These are phyloP conservation scores for Odontamblyopus lacepedii DNA, from an alignment of 2,797 vertebrate genomes.

Conservation along the genomic window DNA sequence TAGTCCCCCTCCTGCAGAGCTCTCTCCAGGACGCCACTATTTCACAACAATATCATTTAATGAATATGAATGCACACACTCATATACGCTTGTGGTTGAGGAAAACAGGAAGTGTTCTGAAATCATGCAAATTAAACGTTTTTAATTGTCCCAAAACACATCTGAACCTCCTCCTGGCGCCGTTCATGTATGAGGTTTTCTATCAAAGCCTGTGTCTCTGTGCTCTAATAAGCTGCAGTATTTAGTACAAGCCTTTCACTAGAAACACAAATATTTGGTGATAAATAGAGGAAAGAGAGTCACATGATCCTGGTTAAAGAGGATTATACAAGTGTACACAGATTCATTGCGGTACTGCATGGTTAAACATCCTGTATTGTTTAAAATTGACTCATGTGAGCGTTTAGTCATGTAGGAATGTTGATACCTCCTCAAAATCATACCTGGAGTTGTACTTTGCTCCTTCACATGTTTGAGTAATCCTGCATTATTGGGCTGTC, in stretches of 20 bases:
- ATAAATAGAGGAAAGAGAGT: constrained; percentile 34
- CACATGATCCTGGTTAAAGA: background rate
- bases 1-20: constrained; percentile 39
- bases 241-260: constrained; percentile 25
- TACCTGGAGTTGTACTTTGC: no score
- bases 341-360: no score
- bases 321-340: background rate
- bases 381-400: no score
- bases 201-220: background rate
- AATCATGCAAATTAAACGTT: constrained; percentile 10
- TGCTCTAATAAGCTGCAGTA: constrained; percentile 16
- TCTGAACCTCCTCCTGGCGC: background rate
- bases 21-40: constrained; percentile 41
- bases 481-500: no score
- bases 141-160: constrained; percentile 5
- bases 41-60: constrained; percentile 30
- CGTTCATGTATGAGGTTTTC: background rate
- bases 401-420: no score
- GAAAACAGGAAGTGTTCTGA: background rate
- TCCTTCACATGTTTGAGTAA: no score
- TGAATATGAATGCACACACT: constrained; percentile 11
- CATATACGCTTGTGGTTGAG: constrained; percentile 2
- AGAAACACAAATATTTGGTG: constrained; percentile 36
- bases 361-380: no score
- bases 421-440: no score